Evolutionary conservation across 2,113 vertebrate species (phyloP).

Genomic region (Lathamus discolor): DNA sequence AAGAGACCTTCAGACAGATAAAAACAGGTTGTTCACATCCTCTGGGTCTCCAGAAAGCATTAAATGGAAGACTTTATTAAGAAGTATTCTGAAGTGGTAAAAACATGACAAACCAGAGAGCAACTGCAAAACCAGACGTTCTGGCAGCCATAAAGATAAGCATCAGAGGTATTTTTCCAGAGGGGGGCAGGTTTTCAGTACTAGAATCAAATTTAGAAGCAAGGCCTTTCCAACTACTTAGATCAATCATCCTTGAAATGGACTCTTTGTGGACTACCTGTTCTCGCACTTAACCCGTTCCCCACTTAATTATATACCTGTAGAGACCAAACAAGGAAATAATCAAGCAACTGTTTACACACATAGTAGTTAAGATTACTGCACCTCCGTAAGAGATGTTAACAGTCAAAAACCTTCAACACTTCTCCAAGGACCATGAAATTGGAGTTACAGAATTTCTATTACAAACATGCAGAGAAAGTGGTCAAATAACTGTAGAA

Average conservation of each 20-base stretch:
- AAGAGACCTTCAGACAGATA: not conserved
- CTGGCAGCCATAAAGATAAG: not conserved
- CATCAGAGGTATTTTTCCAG: not conserved
- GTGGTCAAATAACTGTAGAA: not conserved
- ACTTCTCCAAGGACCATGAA: not conserved
- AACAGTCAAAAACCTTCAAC: not conserved
- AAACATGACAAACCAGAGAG: not conserved
- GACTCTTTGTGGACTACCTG: not conserved
- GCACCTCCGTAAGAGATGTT: not conserved
- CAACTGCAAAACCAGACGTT: not conserved
- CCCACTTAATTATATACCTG: not conserved
- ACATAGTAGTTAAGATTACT: not conserved
- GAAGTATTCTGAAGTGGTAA: not conserved
- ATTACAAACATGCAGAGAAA: not conserved
- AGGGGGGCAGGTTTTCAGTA: fast-evolving
- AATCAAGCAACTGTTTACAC: not conserved
- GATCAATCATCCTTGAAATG: not conserved
- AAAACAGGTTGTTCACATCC: not conserved
- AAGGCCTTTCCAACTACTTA: not conserved
- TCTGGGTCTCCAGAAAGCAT: not conserved
- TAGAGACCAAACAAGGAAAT: not conserved
- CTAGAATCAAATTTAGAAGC: not conserved
- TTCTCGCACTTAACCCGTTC: not conserved
- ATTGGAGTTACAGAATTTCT: not conserved
- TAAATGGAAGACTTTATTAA: not conserved